Evolutionary conservation across 2,113 vertebrate genomes (phyloP).

Genomic region (Triplophysa siluroides): DNA sequence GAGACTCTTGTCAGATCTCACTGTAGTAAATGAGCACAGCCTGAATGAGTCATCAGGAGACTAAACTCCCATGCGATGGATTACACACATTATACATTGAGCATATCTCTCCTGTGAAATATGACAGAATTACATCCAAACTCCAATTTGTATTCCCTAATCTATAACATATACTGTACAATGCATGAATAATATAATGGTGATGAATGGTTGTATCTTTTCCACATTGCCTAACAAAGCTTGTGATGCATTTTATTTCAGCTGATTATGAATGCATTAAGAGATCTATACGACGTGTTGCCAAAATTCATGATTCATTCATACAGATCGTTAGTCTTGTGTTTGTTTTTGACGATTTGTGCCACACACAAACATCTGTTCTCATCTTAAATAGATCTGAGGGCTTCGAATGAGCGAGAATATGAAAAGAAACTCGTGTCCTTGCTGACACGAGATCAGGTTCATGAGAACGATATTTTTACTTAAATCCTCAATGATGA

Average conservation of each 20-base stretch:
- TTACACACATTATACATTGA: constrained; percentile 5
- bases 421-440: not conserved
- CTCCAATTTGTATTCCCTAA: no score
- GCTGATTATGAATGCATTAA: not conserved
- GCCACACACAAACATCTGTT: not conserved
- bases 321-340: not conserved
- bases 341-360: not conserved
- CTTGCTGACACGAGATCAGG: not conserved
- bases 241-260: not conserved
- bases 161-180: no score
- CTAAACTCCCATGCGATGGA: constrained; percentile 40
- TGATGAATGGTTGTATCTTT: no score
- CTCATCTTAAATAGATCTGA: not conserved
- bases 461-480: no score
- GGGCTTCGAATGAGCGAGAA: constrained; percentile 11
- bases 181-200: no score
- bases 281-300: not conserved
- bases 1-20: not conserved
- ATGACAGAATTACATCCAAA: no score
- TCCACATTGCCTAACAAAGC: no score
- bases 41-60: constrained; percentile 51
- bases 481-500: no score
- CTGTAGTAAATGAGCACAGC: constrained; percentile 12
- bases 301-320: not conserved
- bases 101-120: no score